Conservation (phyloP, 2,113 vertebrate genomes). For the Hoplias malabaricus region DNA sequence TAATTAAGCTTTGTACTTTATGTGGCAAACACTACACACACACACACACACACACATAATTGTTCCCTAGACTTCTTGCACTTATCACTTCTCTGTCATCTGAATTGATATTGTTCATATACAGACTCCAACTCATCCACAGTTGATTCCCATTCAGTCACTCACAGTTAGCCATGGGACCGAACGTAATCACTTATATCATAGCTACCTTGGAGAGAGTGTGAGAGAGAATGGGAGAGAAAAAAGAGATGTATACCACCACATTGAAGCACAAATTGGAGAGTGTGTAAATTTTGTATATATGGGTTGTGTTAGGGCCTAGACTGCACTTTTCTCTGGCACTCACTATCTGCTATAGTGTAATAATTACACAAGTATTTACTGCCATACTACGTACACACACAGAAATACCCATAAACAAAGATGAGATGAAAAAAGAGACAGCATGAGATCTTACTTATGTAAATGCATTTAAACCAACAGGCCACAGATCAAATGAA, state of each 20-base stretch:
- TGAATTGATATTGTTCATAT: slow-evolving; percentile 6
- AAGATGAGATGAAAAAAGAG: not conserved
- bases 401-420: not conserved
- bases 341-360: slow-evolving; percentile 27
- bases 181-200: not conserved
- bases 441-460: not conserved
- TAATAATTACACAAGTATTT: slow-evolving; percentile 17
- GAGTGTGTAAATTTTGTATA: not conserved
- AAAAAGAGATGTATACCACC: too few relatives aligned
- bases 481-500: too few relatives aligned
- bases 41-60: slow-evolving; percentile 19
- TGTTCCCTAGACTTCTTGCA: not conserved
- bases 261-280: too few relatives aligned
- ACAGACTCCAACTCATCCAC: not conserved
- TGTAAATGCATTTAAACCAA: too few relatives aligned
- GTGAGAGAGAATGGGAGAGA: slow-evolving; percentile 12
- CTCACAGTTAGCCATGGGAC: not conserved
- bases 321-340: slow-evolving; percentile 15
- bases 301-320: slow-evolving; percentile 2
- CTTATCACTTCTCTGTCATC: not conserved
- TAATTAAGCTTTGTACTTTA: slow-evolving; percentile 5
- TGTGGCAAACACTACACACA: not conserved
- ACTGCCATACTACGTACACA: not conserved
- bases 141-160: slow-evolving; percentile 5
- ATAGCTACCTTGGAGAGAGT: not conserved